Evolutionary conservation across 2,888 invertebrate genomes (phyloP), one percentile per base, ranked within the genome.

Genomic region (Cataglyphis albicans): DNA sequence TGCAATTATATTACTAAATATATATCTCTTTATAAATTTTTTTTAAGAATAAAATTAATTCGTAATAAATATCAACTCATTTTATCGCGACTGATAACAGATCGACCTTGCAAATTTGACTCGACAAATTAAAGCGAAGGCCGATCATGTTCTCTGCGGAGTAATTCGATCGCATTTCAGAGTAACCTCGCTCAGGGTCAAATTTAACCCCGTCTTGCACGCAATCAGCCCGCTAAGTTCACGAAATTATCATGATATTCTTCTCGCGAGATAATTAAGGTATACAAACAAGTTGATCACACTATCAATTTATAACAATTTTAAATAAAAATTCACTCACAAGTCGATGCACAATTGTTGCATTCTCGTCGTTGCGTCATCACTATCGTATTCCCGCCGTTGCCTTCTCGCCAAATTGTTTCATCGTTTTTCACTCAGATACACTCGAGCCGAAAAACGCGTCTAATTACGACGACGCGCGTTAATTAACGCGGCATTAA

Each of bases 161-260:
- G 44, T 63, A 41, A 73, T 86, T 75, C 44, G 63, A 80, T 74
- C 35, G 18, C 1, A 55, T 29, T 25, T 55, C 38, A 63, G n/a
- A 52, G n/a, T n/a, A 52, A 52, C 59, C 59, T 55, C 1, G 6
- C 18, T 29, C 21, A 57, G 15, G 29, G 21, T 41, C n/a, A 18
- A 44, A 41, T 32, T 70, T 32, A 59, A 32, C 9, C 1, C 10
- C 10, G 3, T 9, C 41, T 57, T 55, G 12, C 41, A n/a, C 38
- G 38, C 75, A 75, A 35, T 76, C 10, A n/a, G 9, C 7, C 10
- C 52, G 67, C 15, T 10, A 38, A 18, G 29, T 41, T 65, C 25
- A 25, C 35, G 35, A 65, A 75, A 59, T 70, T 70, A 29, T 78
- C 15, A 18, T 10, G 21, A 32, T 5, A 41, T 44, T 32, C 9